Evolutionary conservation across 2,113 vertebrate species (phyloP).

Genomic region (Ciconia maguari): DNA sequence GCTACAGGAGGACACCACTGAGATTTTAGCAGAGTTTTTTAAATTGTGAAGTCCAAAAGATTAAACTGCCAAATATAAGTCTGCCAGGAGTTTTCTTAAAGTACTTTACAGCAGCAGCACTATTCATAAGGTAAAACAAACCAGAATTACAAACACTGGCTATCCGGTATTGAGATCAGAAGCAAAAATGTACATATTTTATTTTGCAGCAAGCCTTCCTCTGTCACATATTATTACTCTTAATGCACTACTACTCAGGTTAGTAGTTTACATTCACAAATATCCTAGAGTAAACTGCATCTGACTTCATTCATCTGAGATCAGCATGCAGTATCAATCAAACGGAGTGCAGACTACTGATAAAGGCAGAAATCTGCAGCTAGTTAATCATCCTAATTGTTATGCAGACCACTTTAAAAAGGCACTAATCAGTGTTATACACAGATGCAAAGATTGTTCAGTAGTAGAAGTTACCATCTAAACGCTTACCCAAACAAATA

Average conservation of each 20-base stretch:
- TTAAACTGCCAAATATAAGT: background rate
- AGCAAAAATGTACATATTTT: background rate
- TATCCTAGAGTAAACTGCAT: background rate
- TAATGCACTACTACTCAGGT: background rate
- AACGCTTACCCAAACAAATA: background rate
- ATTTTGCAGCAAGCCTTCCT: background rate
- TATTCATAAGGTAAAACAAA: background rate
- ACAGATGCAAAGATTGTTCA: background rate
- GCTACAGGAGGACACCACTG: background rate
- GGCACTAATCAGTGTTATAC: background rate
- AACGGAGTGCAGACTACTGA: background rate
- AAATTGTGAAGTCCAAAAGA: background rate
- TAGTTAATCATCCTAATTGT: conserved; percentile 24
- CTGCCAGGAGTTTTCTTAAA: background rate
- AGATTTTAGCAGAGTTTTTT: background rate
- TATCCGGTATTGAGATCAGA: background rate
- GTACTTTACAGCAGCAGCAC: background rate
- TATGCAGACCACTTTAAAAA: conserved; percentile 8
- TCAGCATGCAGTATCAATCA: background rate
- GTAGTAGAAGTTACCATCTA: background rate
- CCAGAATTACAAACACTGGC: background rate
- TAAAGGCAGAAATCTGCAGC: conserved; percentile 21
- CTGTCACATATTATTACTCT: background rate
- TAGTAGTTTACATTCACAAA: background rate
- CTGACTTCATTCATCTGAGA: background rate